Base-by-base conservation (phyloP, 2,113 vertebrate genomes). In the Hippopotamus amphibius region DNA sequence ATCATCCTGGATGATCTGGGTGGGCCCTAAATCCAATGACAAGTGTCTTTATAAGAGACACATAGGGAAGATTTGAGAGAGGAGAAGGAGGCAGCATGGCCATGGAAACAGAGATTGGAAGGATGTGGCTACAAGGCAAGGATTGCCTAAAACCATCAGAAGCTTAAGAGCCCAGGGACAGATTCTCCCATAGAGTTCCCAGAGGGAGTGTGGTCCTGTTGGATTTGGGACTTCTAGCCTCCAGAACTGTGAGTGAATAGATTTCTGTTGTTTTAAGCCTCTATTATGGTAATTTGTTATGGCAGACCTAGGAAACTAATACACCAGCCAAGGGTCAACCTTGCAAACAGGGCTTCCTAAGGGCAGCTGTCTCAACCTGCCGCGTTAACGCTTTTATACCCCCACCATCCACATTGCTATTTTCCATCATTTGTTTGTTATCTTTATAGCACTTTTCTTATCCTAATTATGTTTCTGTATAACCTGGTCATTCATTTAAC, bases 341-440 rank as follows among this genome's bases (percentile, higher is more conserved):
- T 66, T 46, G 21, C 16, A 21, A 13, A 24, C 2, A 28, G 6
- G 11, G 12, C 65, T 15, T 22, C 43, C 66, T 28, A 37, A 74
- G 43, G 59, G 26, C 3, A 10, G 30, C 53, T 16, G 15, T 4
- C 50, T 57, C 53, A 55, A 17, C 3, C 9, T 41, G 19, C 82
- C 6, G 0, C 14, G 9, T 10, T 22, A 17, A 48, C 68, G 48
- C 1, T 37, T 41, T 17, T 16, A 63, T 2, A 12, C 37, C 37
- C 0, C 15, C 6, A 4, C 43, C 46, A 10, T 12, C 6, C 68
- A 8, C 28, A 15, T 0, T 1, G 65, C 11, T 41, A 0, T 41
- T 66, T 37, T 9, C 10, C 16, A 33, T 9, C 2, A 4, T 24
- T 3, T 33, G 6, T 4, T 12, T 6, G 7, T 17, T 33, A 12